A percentile compares a stretch with the other conserved stretches of the same genome.
These are phyloP conservation scores for Bettongia penicillata DNA, from an alignment of 2,113 vertebrate genomes.

Conservation along the genomic window DNA sequence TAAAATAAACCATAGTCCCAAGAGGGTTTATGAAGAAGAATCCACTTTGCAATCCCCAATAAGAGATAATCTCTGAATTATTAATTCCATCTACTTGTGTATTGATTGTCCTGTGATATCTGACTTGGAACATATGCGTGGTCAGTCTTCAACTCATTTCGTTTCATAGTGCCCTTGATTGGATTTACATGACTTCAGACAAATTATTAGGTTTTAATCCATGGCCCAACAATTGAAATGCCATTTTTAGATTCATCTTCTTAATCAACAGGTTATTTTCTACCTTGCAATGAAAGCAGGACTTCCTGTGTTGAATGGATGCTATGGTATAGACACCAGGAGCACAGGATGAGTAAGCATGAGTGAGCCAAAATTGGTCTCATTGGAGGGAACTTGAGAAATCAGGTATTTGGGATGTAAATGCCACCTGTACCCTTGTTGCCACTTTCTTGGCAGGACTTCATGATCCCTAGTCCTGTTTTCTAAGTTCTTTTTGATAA, in stretches of 20 bases:
- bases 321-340: not conserved
- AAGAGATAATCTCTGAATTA: not conserved
- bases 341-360: not conserved
- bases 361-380: not conserved
- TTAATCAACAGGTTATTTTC: not conserved
- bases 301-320: not conserved
- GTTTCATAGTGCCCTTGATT: not conserved
- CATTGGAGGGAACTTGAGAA: not conserved
- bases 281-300: not conserved
- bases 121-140: not conserved
- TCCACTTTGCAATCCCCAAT: not conserved
- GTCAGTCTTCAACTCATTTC: not conserved
- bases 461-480: not conserved
- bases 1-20: not conserved
- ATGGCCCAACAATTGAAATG: not conserved
- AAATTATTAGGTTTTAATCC: not conserved
- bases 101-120: not conserved
- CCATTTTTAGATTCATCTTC: not conserved
- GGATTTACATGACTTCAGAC: not conserved
- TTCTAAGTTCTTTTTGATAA: not conserved
- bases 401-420: not conserved
- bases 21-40: not conserved
- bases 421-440: not conserved
- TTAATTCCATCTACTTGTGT: not conserved
- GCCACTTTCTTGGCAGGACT: not conserved